Evolutionary conservation across 1,140 invertebrate genomes (phyloP).

Genomic region (Drosophila obscura): DNA sequence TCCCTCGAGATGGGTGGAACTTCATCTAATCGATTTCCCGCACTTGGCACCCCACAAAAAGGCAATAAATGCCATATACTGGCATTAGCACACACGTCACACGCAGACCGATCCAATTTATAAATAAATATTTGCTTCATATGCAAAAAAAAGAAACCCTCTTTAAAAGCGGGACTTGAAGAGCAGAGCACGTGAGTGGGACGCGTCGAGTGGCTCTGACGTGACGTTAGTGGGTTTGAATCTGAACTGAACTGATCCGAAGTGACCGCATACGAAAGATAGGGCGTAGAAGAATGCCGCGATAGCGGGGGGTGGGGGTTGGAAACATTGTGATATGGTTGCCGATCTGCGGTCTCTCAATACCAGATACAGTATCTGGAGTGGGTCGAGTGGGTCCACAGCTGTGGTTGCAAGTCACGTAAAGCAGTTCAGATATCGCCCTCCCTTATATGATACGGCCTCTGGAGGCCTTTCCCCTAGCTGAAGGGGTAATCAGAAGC

Average conservation of each 20-base stretch:
- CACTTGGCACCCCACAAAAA: conserved; percentile 33
- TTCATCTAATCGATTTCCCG: conserved; percentile 56
- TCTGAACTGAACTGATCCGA: conserved; percentile 10
- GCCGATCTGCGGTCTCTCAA: conserved; percentile 36
- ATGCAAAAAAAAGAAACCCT: conserved; percentile 33
- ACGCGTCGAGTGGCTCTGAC: conserved; percentile 34
- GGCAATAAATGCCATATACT: conserved; percentile 38
- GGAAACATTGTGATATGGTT: conserved; percentile 51
- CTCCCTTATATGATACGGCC: too few species aligned
- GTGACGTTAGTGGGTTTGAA: conserved; percentile 34
- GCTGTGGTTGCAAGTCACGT: conserved; percentile 21
- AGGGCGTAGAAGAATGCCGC: conserved; percentile 30
- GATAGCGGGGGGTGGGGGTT: conserved; percentile 18
- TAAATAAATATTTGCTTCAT: conserved; percentile 49
- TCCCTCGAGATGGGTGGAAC: conserved; percentile 39
- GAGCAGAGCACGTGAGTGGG: conserved; percentile 49
- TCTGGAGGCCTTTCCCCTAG: background rate
- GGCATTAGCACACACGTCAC: conserved; percentile 67
- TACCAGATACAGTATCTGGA: conserved; percentile 26
- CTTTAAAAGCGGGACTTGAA: conserved; percentile 55
- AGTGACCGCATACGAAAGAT: conserved; percentile 27
- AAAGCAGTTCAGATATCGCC: conserved; percentile 9
- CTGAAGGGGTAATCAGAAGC: too few species aligned
- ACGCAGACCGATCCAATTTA: conserved; percentile 54
- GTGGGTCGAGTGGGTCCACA: background rate